Base-by-base conservation (phyloP, 2,113 vertebrate genomes). In the Lipophrys pholis region DNA sequence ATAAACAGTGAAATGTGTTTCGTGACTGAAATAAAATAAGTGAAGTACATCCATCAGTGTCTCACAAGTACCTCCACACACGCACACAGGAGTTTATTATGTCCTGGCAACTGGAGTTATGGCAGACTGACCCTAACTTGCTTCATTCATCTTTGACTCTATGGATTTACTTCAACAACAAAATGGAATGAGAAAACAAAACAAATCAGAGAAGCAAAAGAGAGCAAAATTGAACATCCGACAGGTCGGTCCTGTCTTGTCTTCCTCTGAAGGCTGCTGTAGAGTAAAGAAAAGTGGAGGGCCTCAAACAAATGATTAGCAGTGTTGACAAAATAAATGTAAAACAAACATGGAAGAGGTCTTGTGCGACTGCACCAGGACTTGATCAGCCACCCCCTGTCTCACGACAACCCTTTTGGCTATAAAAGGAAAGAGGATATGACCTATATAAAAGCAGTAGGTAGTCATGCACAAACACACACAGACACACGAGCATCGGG, bases 391-490 rank as follows among this genome's bases (percentile, higher is more conserved):
- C 63, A n/a, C 52, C 21, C 56, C 10, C 7, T 59, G 17, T 64
- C 71, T 49, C 62, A 60, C 75, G 41, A 80, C 67, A 63, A 74
- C 51, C 43, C 63, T 5, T 39, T 0, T n/a, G n/a, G 42, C 61
- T 66, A 53, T 40, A 10, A 76, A 70, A 65, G 40, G 43, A 48
- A 5, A 69, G 57, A 65, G 70, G 80, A 78, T 56, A 60, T 88
- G 91, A 91, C 89, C 91, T 86, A 89, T 78, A 90, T 88, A 66
- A 82, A 66, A 82, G 73, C 67, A 70, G 65, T 76, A 52, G 81
- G 67, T 70, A 62, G 0, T 12, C 6, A 61, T 16, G 7, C 38
- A 49, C n/a, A 43, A 17, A 45, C 50, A 38, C 4, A 15, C 8
- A 67, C 50, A 63, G 3, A 9, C 40, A 54, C 41, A 40, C 1